Conservation (phyloP, 2,113 vertebrate species). For the Pionites leucogaster region DNA sequence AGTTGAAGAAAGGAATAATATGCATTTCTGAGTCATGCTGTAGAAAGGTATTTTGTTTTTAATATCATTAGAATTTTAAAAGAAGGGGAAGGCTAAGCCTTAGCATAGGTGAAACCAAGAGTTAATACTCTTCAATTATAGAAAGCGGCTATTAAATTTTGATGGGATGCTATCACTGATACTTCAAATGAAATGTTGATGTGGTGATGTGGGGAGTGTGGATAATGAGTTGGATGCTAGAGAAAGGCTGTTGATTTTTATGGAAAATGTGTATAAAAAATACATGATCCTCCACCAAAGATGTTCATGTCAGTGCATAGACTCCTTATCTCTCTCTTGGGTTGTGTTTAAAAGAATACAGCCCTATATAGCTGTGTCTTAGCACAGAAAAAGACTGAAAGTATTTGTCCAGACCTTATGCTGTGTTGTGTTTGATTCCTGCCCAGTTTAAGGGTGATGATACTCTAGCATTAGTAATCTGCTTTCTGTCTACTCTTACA, state of each 20-base stretch:
- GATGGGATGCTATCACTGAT: slow-evolving; percentile 21
- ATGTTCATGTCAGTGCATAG: fast-evolving
- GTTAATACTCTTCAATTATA: slow-evolving; percentile 8
- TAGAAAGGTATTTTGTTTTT: slow-evolving; percentile 45
- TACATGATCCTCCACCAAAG: neutral
- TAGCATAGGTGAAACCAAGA: slow-evolving; percentile 14
- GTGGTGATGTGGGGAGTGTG: neutral
- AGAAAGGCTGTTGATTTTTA: slow-evolving; percentile 14
- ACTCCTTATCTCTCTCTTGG: neutral
- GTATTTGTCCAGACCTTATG: neutral
- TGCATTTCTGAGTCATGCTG: slow-evolving; percentile 30
- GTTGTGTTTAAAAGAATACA: neutral
- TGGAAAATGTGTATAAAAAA: neutral
- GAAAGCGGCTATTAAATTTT: slow-evolving; percentile 34
- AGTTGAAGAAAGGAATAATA: slow-evolving; percentile 16
- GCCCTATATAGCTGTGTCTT: neutral
- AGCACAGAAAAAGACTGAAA: neutral
- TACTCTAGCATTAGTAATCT: neutral
- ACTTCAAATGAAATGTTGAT: slow-evolving; percentile 32
- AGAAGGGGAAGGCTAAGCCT: slow-evolving; percentile 15
- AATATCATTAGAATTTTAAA: slow-evolving; percentile 51
- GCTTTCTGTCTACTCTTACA: neutral
- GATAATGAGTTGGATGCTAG: neutral
- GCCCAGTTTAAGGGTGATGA: neutral
- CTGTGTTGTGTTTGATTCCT: neutral